Evolutionary conservation across 2,113 vertebrate species (phyloP), one percentile per base, ranked within the genome.

Genomic region (Rhadina sibilatrix): DNA sequence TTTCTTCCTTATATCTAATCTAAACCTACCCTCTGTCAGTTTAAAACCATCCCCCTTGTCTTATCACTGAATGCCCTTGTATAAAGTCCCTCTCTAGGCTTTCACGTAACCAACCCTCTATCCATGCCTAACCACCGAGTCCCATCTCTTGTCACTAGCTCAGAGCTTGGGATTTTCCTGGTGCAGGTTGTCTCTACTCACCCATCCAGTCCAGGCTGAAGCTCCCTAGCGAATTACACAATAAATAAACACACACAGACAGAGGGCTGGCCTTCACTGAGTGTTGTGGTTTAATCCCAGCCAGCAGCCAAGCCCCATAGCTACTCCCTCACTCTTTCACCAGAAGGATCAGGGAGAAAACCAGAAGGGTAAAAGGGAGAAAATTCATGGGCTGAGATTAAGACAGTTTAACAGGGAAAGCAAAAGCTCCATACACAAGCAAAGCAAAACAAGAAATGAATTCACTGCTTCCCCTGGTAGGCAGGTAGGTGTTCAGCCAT

Each of bases 181-280:
- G 31, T 7, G 18, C 15, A 66, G 15, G 13, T 20, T 10, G 3
- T 7, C 12, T 83, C 31, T 38, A 17, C 25, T 77, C 14, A 1
- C 15, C 15, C 40, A 54, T 6, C 5, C 28, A 81, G 40, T 1
- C 2, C 0, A 1, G 7, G 42, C 2, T 72, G 71, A 78, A 74
- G 27, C 7, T 83, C 28, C 12, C 27, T 19, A 28, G 44, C 0
- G 0, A 50, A 28, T 49, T 30, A 31, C n/a, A 63, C 23, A 10
- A 10, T 4, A 52, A 33, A 61, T 38, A 9, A 2, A 28, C 33
- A 24, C 54, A 56, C 15, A 9, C 21, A 38, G 23, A 38, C 19
- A 40, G 14, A 30, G 60, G 42, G 30, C 49, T 52, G 37, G 16
- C 1, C 4, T 52, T 66, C 47, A 3, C 25, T 37, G 22, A 11